Evolutionary conservation across 35 echinoderm and acorn worm species (phyloP).

Genomic region (Patiria miniata): DNA sequence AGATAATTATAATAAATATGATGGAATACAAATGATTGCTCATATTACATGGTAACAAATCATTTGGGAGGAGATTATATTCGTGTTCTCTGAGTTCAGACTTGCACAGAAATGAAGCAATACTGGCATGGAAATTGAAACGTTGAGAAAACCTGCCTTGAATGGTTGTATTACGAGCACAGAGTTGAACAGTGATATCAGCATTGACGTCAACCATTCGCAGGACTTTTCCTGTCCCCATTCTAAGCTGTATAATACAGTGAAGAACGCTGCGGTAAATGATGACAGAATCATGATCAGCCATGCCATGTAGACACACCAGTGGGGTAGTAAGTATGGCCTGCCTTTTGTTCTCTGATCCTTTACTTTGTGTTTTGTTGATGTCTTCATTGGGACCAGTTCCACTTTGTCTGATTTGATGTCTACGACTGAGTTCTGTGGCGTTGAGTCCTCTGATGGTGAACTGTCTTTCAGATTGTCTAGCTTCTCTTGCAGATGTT

Average conservation of each 20-base stretch:
- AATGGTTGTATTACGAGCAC: conserved; percentile 63
- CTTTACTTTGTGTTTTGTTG: background rate
- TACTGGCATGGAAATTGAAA: no score
- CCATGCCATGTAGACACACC: conserved; percentile 66
- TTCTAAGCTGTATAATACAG: conserved; percentile 58
- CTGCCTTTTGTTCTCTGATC: conserved; percentile 36
- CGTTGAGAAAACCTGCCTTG: conserved; percentile 32
- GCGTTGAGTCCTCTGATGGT: background rate
- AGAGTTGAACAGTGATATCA: conserved; percentile 61
- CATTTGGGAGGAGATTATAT: no score
- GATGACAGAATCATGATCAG: conserved; percentile 25
- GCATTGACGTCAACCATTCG: conserved; percentile 61
- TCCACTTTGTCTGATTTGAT: background rate
- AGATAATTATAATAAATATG: no score
- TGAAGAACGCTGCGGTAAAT: conserved; percentile 61
- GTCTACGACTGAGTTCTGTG: background rate
- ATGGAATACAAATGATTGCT: background rate
- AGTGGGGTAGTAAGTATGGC: conserved; percentile 51
- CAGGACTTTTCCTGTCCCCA: conserved; percentile 58
- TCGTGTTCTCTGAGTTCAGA: no score
- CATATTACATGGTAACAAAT: no score
- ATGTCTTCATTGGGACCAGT: background rate
- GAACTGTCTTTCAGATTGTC: background rate
- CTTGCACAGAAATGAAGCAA: no score
- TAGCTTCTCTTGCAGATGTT: conserved; percentile 13